Evolutionary conservation across 2,888 invertebrate species (phyloP), one percentile per base, ranked within the genome.

Genomic region (Mythimna vitellina): DNA sequence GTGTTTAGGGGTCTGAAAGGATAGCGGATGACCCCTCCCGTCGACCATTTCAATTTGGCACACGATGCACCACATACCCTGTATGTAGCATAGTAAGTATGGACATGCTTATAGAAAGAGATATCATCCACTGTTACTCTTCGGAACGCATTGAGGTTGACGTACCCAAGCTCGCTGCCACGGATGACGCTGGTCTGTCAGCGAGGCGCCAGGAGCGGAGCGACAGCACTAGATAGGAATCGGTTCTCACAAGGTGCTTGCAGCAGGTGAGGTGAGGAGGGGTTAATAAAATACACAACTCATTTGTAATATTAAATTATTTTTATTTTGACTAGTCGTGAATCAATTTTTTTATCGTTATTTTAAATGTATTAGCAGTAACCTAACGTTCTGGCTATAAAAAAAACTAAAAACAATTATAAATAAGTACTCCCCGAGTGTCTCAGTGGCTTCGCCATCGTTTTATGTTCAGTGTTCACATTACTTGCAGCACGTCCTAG

Each of bases 321-420:
- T 83, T 89, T 89, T 91, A 93, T 92, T 93, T 92, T 94, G 94
- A 94, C 94, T 94, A 94, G 94, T 91, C 86, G 91, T 92, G 88
- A 91, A 93, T 92, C 81, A 92, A 92, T 90, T 90, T 89, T 90
- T 89, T 86, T 84, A 88, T 87, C 6, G 42, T 80, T 73, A 81
- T 77, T 73, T 71, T 58, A 69, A 79, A 71, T 75, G 73, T 80
- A 74, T 67, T 64, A 73, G 76, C 72, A 79, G 66, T 81, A 75
- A 78, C 73, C 72, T 78, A 72, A 84, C 65, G 63, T 61, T 46
- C 76, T 73, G 73, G 81, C 71, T 73, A 56, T 68, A 76, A 72
- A 76, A 77, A 82, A 63, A 83, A 76, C 76, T 77, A 76, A 79
- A 83, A 70, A 75, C 70, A 70, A 65, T 66, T 62, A 81, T 84